Base-by-base conservation (phyloP, 2,797 vertebrate species). In the Geotrypetes seraphini region DNA sequence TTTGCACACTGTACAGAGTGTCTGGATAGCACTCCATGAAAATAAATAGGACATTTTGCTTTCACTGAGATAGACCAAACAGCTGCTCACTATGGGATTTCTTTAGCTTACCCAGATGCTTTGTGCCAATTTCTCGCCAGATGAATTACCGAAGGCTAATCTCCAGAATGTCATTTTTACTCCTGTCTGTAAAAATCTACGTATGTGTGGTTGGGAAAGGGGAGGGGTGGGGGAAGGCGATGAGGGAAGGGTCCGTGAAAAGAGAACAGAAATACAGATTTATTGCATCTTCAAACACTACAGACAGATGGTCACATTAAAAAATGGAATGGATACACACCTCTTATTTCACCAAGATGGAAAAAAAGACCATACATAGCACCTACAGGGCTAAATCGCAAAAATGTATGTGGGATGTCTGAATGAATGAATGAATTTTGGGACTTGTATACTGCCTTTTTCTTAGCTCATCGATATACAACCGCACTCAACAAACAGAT, bases 111-210 rank as follows among this genome's bases (percentile, higher is more conserved):
- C 28, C 38, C 41, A 35, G 53, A 37, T 46, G 41, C 25, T 0
- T 45, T 45, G 43, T 33, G 46, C 33, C 49, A 30, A 32, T 48
- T 44, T 28, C 36, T 52, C 53, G 61, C 28, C 12, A 33, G 40
- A 33, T 39, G 40, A 43, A 47, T 28, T 31, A 7, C 46, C 25
- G 14, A 19, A 22, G 36, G 18, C 34, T 44, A 27, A 36, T 34
- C 28, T 34, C 50, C n/a, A n/a, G 43, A 63, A 53, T 47, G 26
- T 31, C 56, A 60, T 27, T 49, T 55, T 52, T 4, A 1, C 48
- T 56, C 20, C 19, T 36, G 40, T 45, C 30, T 22, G 52, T 57
- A 36, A 60, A 69, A 62, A 49, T n/a, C n/a, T 63, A 44, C 23
- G 16, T 5, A 38, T 39, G 15, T 16, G 7, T 5, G 18, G 29